These are phyloP conservation scores for Sinocyclocheilus anshuiensis DNA, from an alignment of 2,113 vertebrate species.

Conservation along the genomic window DNA sequence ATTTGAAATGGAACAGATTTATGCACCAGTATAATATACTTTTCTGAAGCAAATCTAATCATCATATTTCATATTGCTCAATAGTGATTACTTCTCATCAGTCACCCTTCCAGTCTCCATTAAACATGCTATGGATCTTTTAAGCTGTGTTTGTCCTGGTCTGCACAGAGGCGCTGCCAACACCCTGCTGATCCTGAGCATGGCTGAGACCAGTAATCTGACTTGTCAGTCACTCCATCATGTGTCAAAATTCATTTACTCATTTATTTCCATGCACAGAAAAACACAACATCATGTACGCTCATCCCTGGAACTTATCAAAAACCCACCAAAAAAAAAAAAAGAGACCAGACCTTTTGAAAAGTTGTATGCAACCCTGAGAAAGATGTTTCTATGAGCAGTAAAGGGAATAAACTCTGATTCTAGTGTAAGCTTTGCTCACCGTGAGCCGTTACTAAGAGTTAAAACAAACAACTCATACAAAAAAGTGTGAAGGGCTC, in stretches of 20 bases:
- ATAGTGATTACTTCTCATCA: neutral
- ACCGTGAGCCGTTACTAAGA: neutral
- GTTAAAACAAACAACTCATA: neutral
- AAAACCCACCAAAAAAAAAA: no score
- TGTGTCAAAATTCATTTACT: slow-evolving; percentile 53
- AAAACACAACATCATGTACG: no score
- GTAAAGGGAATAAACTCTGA: neutral
- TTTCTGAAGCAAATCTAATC: neutral
- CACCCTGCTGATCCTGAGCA: slow-evolving; percentile 58
- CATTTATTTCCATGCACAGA: no score
- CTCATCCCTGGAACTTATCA: no score
- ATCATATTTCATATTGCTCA: neutral
- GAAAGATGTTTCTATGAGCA: neutral
- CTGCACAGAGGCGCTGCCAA: neutral
- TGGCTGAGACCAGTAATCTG: slow-evolving; percentile 54
- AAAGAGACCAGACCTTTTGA: no score
- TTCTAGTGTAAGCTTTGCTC: neutral
- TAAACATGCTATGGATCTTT: neutral
- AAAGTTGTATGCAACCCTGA: no score
- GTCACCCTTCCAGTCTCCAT: neutral
- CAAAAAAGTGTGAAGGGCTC: neutral
- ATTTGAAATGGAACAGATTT: neutral
- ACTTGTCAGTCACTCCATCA: slow-evolving; percentile 56
- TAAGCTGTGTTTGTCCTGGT: neutral
- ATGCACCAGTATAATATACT: neutral